Evolutionary conservation across 2,113 vertebrate genomes (phyloP), one percentile per base, ranked within the genome.

Genomic region (Merops nubicus): DNA sequence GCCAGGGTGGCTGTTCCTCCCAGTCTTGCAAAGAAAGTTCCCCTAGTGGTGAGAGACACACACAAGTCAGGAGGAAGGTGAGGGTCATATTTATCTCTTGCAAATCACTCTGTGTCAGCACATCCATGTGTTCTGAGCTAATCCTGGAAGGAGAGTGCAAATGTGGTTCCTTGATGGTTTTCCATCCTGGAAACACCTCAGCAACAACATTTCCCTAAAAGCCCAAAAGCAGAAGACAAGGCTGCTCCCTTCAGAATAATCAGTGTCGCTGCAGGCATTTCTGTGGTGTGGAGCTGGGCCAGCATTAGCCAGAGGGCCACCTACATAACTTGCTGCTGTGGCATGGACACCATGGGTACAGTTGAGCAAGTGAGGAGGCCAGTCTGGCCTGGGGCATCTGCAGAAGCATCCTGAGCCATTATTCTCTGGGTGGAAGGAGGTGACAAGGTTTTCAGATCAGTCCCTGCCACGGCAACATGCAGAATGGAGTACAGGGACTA

Each of bases 391-490:
- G n/a, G 11, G 33, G 20, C 36, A 51, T 20, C 33, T 63, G 42
- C 13, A 15, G 36, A 69, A 63, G 23, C 38, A 63, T 6, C 19
- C 48, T 28, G n/a, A 79, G 16, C 9, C 19, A 21, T 53, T 48
- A 18, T 53, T 84, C 50, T 42, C 74, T 15, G 43, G 15, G 14
- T 34, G 23, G 12, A 80, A 50, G 36, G 15, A 60, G 31, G 19
- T 21, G 18, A 67, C 25, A 65, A 65, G 31, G 18, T 36, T n/a
- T 78, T 73, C 0, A 1, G 26, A 42, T 65, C 36, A 57, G 56
- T 51, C 12, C 7, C 15, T 77, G 14, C 17, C 50, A 51, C 0
- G 2, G 23, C 38, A 42, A 57, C 0, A 3, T 18, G 26, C 48
- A 48, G 50, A 59, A 42, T 18, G 81, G 38, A 33, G 25, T 28